Conservation (phyloP, 1,140 invertebrate genomes). For the Octopus bimaculoides region DNA sequence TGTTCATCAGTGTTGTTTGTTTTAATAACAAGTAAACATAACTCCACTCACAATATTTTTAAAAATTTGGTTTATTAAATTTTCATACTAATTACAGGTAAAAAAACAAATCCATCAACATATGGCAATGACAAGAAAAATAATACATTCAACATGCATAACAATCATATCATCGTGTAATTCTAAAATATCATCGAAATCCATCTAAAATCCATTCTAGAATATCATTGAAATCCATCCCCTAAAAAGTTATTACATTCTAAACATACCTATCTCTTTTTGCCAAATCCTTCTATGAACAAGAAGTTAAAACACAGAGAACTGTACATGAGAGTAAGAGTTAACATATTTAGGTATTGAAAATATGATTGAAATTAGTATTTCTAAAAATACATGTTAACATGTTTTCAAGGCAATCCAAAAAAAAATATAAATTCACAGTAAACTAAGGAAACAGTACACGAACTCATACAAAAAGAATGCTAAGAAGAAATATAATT, state of each 20-base stretch:
- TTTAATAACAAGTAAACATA: background rate
- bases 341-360: too few relatives aligned
- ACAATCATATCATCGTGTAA: background rate
- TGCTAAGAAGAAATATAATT: too few relatives aligned
- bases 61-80: background rate
- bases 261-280: slow-evolving; percentile 1
- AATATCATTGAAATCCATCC: background rate
- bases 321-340: background rate
- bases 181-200: slow-evolving; percentile 1
- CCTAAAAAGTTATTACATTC: too few relatives aligned
- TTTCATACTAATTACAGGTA: background rate
- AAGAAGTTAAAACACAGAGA: background rate
- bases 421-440: too few relatives aligned
- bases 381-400: too few relatives aligned
- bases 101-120: background rate
- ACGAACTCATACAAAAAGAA: too few relatives aligned
- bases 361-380: too few relatives aligned
- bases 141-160: background rate
- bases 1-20: background rate
- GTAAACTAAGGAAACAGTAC: too few relatives aligned
- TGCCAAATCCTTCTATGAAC: background rate
- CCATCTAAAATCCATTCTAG: background rate
- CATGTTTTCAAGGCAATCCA: too few relatives aligned
- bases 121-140: background rate
- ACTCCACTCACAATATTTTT: background rate